Evolutionary conservation across 1,140 invertebrate species (phyloP), one percentile per base, ranked within the genome.

Genomic region (Capitella teleta): DNA sequence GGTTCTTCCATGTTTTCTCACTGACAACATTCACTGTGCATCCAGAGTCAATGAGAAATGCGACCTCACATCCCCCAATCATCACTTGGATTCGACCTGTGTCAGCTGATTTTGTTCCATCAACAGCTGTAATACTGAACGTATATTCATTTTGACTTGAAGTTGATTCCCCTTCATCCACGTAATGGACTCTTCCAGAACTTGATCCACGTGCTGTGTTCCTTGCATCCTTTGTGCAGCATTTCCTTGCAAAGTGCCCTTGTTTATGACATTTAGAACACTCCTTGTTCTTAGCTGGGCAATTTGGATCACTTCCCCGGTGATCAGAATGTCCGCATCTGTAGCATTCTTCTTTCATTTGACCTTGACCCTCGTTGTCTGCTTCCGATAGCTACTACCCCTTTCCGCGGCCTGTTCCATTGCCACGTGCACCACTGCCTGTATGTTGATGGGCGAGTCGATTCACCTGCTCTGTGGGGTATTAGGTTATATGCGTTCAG

Each of bases 291-390:
- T 23, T 16, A 19, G 42, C 42, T 19, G 42, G 42, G 16, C 42
- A 44, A 3, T 44, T 3, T 26, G 5, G n/a, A 24, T 44, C 42
- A 23, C 42, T 18, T 23, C 18, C 42, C 19, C n/a, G 25, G 14
- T 44, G 3, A 3, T n/a, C 42, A 5, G 25, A 21, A 19, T 23
- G 19, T 5, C 25, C n/a, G 19, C 42, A 21, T 19, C 25, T 16
- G 3, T 44, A 44, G 6, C 42, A 21, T 21, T n/a, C 24, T 23
- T 44, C 18, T 44, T 44, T 24, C 19, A 24, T 44, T 44, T 44
- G 19, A 18, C 19, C n/a, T n/a, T n/a, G n/a, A n/a, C n/a, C n/a
- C n/a, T n/a, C n/a, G n/a, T n/a, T n/a, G n/a, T n/a, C n/a, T n/a
- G n/a, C n/a, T n/a, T n/a, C n/a, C n/a, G n/a, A n/a, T n/a, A n/a